phyloP scores from a whole-genome alignment of 2,797 vertebrate genomes.

The Oreochromis mossambicus region DNA sequence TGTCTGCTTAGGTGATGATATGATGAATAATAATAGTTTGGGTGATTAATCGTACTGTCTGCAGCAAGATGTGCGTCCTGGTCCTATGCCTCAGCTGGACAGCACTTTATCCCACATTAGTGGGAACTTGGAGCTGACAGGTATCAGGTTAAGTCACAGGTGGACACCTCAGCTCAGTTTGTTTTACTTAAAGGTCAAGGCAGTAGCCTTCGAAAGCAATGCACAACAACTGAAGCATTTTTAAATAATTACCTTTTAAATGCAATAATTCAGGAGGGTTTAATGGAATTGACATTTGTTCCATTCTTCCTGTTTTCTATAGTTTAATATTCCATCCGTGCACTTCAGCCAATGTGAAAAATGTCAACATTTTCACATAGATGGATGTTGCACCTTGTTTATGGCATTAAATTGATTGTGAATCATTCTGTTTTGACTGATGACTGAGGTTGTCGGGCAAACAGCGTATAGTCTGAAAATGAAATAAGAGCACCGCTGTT shows the following conservation, averaged over 20 bases:
- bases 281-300: neutral
- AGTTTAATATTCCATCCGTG: neutral
- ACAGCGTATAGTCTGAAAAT: neutral
- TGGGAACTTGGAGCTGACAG: conserved; percentile 41
- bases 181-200: conserved; percentile 31
- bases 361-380: neutral
- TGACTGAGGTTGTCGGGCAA: neutral
- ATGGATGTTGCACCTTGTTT: neutral
- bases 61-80: neutral
- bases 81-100: conserved; percentile 40
- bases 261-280: neutral
- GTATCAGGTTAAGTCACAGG: conserved; percentile 37
- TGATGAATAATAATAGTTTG: conserved; percentile 40
- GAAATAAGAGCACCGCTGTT: neutral
- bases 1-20: conserved; percentile 9
- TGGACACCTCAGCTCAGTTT: conserved; percentile 17
- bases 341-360: neutral
- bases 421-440: neutral
- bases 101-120: conserved; percentile 36
- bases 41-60: conserved; percentile 8
- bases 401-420: neutral
- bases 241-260: neutral
- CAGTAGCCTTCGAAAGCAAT: neutral
- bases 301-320: neutral
- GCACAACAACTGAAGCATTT: neutral